phyloP scores from a whole-genome alignment of 1,140 invertebrate genomes.

The Diuraphis noxia region DNA sequence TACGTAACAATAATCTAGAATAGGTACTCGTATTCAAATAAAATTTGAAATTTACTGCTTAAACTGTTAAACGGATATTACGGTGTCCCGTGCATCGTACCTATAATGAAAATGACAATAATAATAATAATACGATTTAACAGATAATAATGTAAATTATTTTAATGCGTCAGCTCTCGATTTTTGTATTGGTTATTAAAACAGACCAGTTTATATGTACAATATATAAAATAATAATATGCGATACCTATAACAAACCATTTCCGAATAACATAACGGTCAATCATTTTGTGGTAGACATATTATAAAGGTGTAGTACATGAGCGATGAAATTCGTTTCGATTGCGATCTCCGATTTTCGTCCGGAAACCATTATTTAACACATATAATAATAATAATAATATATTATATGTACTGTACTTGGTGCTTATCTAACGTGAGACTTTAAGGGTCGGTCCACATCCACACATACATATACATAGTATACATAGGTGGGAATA shows the following conservation, averaged over 20 bases:
- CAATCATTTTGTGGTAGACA: not conserved
- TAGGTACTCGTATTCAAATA: not conserved
- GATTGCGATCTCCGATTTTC: not conserved
- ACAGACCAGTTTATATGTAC: not conserved
- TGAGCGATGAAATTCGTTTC: not conserved
- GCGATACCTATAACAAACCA: not conserved
- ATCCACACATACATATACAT: not conserved
- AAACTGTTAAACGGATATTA: not conserved
- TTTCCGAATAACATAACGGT: not conserved
- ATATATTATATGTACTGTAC: not conserved
- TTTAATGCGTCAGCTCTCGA: not conserved
- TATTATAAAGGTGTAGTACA: not conserved
- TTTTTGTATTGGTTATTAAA: not conserved
- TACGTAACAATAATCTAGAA: not conserved
- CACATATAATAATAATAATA: not conserved
- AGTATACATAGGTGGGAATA: not conserved
- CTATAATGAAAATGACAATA: not conserved
- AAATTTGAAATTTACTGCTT: not conserved
- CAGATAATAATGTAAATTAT: not conserved
- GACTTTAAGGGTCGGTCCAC: not conserved
- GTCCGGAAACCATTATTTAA: constrained; percentile 22
- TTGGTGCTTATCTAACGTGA: not conserved
- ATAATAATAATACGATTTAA: not conserved
- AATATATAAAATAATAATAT: not conserved
- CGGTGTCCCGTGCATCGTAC: not conserved